Conservation (phyloP, 30 jellyfish, hydroid and myxozoan species). For the Turritopsis rubra region DNA sequence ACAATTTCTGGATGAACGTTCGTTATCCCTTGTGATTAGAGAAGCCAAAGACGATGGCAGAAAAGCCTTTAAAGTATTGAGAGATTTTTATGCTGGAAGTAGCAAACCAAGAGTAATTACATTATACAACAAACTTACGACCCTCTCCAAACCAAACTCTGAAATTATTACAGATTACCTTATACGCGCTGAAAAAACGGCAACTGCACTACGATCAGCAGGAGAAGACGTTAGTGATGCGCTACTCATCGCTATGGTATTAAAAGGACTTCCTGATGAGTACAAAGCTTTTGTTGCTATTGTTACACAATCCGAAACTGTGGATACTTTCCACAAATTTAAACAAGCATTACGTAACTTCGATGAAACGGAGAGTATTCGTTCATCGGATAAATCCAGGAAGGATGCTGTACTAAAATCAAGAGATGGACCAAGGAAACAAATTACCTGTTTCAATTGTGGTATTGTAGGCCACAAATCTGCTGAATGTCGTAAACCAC, state of each 20-base stretch:
- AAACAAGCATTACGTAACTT: conserved; percentile 35
- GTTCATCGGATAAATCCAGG: neutral
- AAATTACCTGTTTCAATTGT: conserved; percentile 33
- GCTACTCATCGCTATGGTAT: conserved; percentile 33
- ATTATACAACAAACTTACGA: conserved; percentile 44
- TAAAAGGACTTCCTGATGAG: conserved; percentile 10
- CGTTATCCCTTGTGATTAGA: too few relatives aligned
- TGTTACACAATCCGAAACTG: conserved; percentile 35
- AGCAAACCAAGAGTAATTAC: conserved; percentile 54
- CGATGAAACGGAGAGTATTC: conserved; percentile 25
- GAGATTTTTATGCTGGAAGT: conserved; percentile 26
- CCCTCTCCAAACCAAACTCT: conserved; percentile 14
- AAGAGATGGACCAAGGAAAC: neutral
- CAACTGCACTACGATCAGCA: conserved; percentile 45
- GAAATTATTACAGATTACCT: conserved; percentile 46
- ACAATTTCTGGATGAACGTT: too few relatives aligned
- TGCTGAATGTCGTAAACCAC: conserved; percentile 37
- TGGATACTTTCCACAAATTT: conserved; percentile 11
- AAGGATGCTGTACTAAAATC: neutral
- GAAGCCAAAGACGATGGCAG: too few relatives aligned
- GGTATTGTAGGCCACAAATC: conserved; percentile 53
- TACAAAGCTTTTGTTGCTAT: too few relatives aligned
- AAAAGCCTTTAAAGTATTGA: conserved; percentile 1
- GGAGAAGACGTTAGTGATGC: conserved; percentile 43
- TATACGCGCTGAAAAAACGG: conserved; percentile 43